Percentiles rank a stretch among this genome's conserved stretches.
These are phyloP conservation scores for Emmelina monodactyla DNA, from an alignment of 2,888 invertebrate species.

Conservation along the genomic window DNA sequence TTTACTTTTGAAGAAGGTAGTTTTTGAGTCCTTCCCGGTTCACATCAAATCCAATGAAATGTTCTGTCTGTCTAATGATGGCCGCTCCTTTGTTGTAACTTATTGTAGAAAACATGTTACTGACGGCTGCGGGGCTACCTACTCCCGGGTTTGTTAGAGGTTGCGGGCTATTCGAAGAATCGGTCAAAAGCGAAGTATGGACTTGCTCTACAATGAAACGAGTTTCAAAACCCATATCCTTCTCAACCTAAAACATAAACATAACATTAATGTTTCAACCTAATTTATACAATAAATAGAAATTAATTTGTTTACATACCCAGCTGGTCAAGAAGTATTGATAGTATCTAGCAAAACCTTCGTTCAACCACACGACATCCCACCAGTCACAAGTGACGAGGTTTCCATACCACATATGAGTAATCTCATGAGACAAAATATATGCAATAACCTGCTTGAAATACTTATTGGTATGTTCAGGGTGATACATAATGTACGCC, in stretches of 20 bases:
- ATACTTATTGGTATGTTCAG: constrained; percentile 36
- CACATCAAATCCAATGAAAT: constrained; percentile 59
- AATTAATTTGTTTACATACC: no score
- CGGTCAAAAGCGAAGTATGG: constrained; percentile 68
- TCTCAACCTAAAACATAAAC: constrained; percentile 57
- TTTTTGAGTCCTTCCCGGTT: constrained; percentile 61
- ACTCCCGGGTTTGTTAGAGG: constrained; percentile 65
- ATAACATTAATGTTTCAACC: neutral
- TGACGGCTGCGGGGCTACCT: constrained; percentile 64
- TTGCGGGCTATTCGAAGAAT: constrained; percentile 64
- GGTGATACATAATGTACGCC: constrained; percentile 51
- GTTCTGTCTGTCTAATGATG: constrained; percentile 73
- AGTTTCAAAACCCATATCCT: constrained; percentile 68
- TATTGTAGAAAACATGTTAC: constrained; percentile 70
- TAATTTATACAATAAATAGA: no score
- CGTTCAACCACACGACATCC: constrained; percentile 71
- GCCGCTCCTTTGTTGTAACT: constrained; percentile 75
- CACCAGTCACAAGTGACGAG: constrained; percentile 71
- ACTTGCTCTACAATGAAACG: constrained; percentile 77
- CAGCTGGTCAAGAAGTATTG: constrained; percentile 71
- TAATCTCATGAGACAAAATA: constrained; percentile 73
- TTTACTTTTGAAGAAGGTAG: constrained; percentile 63
- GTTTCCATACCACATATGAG: constrained; percentile 80
- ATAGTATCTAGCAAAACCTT: constrained; percentile 76
- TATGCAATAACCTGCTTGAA: constrained; percentile 64